A percentile compares a stretch with the other conserved stretches of the same genome.
These are phyloP conservation scores for Drosophila melanosoma DNA, from an alignment of 2,888 invertebrate species.

Conservation along the genomic window DNA sequence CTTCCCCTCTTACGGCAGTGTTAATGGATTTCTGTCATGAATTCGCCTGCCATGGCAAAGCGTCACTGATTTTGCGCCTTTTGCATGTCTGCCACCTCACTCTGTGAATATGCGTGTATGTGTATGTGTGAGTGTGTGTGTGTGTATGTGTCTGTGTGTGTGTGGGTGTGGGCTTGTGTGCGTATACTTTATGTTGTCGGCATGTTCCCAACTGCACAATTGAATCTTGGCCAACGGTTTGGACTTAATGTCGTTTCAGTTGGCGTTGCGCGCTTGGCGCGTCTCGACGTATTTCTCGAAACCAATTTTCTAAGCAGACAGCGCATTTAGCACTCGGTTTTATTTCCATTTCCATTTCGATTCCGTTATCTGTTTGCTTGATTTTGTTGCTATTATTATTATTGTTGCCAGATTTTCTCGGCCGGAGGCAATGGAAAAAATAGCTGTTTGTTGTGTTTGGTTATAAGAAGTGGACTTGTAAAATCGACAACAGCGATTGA, in stretches of 20 bases:
- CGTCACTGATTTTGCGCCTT: conserved; percentile 75
- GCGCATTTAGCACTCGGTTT: conserved; percentile 35
- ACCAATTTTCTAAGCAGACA: conserved; percentile 41
- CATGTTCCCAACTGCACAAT: conserved; percentile 62
- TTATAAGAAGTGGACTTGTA: conserved; percentile 35
- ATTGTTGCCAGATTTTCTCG: conserved; percentile 23
- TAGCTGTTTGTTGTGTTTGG: conserved; percentile 29
- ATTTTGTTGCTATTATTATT: conserved; percentile 28
- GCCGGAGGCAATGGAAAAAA: conserved; percentile 45
- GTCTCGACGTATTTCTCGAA: conserved; percentile 68
- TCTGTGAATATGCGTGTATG: conserved; percentile 4
- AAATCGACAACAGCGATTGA: conserved; percentile 20
- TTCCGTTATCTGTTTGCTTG: conserved; percentile 46
- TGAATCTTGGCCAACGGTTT: conserved; percentile 71
- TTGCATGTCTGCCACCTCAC: conserved; percentile 59
- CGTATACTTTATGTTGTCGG: conserved; percentile 61
- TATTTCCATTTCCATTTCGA: conserved; percentile 17
- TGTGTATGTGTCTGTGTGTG: conserved; percentile 5
- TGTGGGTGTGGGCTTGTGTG: conserved; percentile 19
- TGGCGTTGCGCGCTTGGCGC: conserved; percentile 83
- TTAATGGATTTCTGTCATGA: conserved; percentile 70
- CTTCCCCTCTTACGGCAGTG: conserved; percentile 30
- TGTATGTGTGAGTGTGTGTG: conserved; percentile 13
- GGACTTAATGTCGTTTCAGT: conserved; percentile 75
- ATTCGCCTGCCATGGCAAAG: conserved; percentile 47